Base-by-base conservation (phyloP, 35 echinoderm and acorn worm species). In the Eucidaris tribuloides region DNA sequence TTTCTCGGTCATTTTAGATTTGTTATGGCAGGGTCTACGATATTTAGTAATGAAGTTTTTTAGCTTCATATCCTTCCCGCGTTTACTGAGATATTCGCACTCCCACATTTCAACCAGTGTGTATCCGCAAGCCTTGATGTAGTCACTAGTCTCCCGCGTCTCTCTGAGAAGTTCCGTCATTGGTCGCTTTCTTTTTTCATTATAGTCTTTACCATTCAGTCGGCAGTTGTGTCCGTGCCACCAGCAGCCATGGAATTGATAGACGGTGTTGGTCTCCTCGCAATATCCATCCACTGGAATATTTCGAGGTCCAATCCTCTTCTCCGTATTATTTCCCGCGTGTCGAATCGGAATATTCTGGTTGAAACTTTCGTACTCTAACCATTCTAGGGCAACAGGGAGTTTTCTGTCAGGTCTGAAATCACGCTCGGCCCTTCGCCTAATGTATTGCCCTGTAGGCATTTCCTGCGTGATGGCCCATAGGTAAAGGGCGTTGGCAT, bases 161-260 rank as follows among this genome's bases (percentile, higher is more conserved):
- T 88, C 55, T 45, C 46, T 25, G 28, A 62, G 46, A 5, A 80
- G 42, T 17, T 39, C 19, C 28, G 42, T 79, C 58, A 57, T 80
- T 31, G 42, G 38, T 29, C 76, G 42, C 3, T 42, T 42, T 14
- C 17, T 65, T 58, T 38, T 86, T 34, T 80, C 4, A 19, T 71
- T 85, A 45, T 45, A 42, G 40, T 79, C 76, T 42, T 42, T 7
- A 28, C 45, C 62, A 35, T 45, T 89, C 2, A 85, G 54, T 29
- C 64, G 13, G 70, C 89, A 92, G 36, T 80, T 28, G 44, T 92
- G 89, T 15, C 89, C 89, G 57, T 92, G 89, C 41, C 77, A 86
- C 15, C 42, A 92, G 57, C 89, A 92, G 4, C 89, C 81, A 1
- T 85, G 57, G 32, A 91, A 76, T 43, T 91, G 79, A 55, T 43